phyloP scores from a whole-genome alignment of 2,888 invertebrate genomes.

The Tridacna gigas region DNA sequence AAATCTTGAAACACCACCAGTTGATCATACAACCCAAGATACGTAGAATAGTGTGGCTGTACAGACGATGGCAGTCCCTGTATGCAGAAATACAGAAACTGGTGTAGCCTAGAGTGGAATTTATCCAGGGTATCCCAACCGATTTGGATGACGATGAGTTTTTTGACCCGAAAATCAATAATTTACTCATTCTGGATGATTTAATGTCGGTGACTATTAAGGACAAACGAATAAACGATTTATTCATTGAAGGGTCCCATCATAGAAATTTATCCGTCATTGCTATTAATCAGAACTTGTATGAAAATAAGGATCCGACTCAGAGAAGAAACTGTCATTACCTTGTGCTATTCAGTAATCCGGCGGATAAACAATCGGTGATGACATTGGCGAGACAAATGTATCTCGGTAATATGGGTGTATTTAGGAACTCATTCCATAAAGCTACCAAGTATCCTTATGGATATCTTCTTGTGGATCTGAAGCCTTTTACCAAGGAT shows the following conservation, averaged over 20 bases:
- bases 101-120: slow-evolving; percentile 46
- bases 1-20: slow-evolving; percentile 32
- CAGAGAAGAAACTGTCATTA: slow-evolving; percentile 37
- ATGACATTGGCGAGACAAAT: slow-evolving; percentile 46
- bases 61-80: slow-evolving; percentile 55
- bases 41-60: slow-evolving; percentile 57
- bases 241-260: slow-evolving; percentile 45
- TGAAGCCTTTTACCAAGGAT: too few relatives aligned
- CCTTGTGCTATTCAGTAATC: slow-evolving; percentile 27
- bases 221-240: slow-evolving; percentile 37
- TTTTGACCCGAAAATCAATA: slow-evolving; percentile 44
- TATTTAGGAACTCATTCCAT: slow-evolving; percentile 28
- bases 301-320: slow-evolving; percentile 30
- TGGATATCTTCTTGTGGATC: slow-evolving; percentile 28
- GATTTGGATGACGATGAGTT: slow-evolving; percentile 50
- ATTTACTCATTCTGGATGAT: slow-evolving; percentile 54
- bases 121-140: slow-evolving; percentile 48
- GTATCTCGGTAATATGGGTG: slow-evolving; percentile 37
- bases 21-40: slow-evolving; percentile 37
- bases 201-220: slow-evolving; percentile 33
- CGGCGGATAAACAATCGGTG: slow-evolving; percentile 9
- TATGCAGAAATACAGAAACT: slow-evolving; percentile 30
- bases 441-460: slow-evolving; percentile 38
- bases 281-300: slow-evolving; percentile 33
- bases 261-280: slow-evolving; percentile 27